Conservation (phyloP, 2,797 vertebrate species). For the Erethizon dorsatum region DNA sequence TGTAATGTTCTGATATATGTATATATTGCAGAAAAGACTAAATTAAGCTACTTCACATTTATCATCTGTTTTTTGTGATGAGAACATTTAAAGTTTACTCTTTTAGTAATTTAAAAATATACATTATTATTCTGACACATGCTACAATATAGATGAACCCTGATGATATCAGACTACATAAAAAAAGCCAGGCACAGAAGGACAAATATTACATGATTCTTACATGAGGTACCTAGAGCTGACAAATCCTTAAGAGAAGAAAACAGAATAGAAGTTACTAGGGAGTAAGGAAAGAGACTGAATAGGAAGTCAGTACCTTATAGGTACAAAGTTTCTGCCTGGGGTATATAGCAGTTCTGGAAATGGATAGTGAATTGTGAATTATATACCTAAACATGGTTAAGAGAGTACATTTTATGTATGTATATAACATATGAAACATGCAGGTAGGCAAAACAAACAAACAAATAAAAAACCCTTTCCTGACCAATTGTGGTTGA, state of each 20-base stretch:
- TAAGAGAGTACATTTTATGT: not conserved
- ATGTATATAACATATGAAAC: not conserved
- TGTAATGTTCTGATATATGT: not conserved
- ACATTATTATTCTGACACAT: not conserved
- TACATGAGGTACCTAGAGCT: not conserved
- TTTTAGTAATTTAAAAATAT: not conserved
- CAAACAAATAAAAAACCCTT: not conserved
- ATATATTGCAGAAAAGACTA: not conserved
- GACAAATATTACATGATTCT: not conserved
- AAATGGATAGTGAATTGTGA: not conserved
- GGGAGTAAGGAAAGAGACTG: not conserved
- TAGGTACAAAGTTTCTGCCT: not conserved
- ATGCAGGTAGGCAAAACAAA: not conserved
- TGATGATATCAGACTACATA: not conserved
- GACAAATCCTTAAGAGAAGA: not conserved
- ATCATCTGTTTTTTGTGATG: not conserved
- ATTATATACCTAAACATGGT: not conserved
- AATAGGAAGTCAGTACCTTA: not conserved
- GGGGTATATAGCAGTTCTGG: not conserved
- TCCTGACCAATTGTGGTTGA: not conserved
- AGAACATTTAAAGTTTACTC: not conserved
- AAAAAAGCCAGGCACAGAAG: not conserved
- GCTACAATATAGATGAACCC: not conserved
- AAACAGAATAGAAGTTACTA: not conserved
- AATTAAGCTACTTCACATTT: not conserved